These are phyloP conservation scores for Syngnathus typhle DNA, from an alignment of 2,113 vertebrate species.

Conservation along the genomic window DNA sequence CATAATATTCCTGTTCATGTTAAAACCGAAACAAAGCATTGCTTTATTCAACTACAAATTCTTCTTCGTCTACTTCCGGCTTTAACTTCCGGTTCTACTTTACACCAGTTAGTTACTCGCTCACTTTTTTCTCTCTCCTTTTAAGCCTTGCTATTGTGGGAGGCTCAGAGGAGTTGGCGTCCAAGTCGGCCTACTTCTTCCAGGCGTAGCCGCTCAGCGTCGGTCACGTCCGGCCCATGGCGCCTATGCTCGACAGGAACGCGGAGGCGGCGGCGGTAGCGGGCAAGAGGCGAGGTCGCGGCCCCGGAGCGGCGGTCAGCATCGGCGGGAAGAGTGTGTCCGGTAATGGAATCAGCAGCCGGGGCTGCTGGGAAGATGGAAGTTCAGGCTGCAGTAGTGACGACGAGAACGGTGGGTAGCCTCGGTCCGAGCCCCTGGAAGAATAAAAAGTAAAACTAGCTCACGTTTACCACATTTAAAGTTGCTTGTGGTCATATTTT, in stretches of 20 bases:
- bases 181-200: not conserved
- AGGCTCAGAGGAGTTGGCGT: not conserved
- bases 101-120: not conserved
- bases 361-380: constrained; percentile 85
- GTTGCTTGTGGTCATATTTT: constrained; percentile 1
- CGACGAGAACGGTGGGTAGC: constrained; percentile 87
- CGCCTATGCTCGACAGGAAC: constrained; percentile 85
- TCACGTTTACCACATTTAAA: no score
- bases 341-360: constrained; percentile 78
- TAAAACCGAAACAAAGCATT: not conserved
- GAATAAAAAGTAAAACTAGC: constrained; percentile 1
- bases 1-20: not conserved
- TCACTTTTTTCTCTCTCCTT: not conserved
- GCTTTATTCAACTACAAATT: not conserved
- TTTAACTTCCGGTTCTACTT: not conserved
- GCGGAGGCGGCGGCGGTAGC: constrained; percentile 66
- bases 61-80: constrained; percentile 8
- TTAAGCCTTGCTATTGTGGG: not conserved
- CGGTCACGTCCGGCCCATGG: constrained; percentile 61
- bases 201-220: not conserved
- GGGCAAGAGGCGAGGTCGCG: constrained; percentile 78
- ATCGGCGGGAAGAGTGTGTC: constrained; percentile 80
- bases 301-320: constrained; percentile 25
- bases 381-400: constrained; percentile 89
- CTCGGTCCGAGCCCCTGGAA: constrained; percentile 36